phyloP scores from a whole-genome alignment of 1,140 invertebrate genomes.

The Meloidogyne chitwoodi region DNA sequence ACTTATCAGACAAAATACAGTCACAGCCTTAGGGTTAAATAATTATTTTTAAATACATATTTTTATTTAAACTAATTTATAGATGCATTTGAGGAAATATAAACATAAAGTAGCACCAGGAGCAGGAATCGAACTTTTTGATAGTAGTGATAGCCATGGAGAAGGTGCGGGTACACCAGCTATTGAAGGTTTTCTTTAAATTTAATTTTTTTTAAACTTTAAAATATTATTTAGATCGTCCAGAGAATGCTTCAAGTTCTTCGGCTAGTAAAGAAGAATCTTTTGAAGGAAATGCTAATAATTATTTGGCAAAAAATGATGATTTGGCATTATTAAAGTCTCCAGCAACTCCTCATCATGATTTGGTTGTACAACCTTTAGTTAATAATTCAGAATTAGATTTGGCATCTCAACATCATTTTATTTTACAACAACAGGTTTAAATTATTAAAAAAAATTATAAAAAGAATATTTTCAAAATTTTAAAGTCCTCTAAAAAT shows the following conservation, averaged over 20 bases:
- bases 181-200: background rate
- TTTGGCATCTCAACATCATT: background rate
- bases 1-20: constrained; percentile 97
- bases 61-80: background rate
- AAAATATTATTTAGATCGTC: background rate
- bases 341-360: background rate
- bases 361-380: background rate
- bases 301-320: background rate
- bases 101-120: constrained; percentile 77
- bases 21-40: constrained; percentile 83
- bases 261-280: constrained; percentile 16
- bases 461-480: background rate
- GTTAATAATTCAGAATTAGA: constrained; percentile 8
- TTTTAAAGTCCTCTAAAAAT: background rate
- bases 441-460: background rate
- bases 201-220: background rate
- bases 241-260: constrained; percentile 20
- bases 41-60: background rate
- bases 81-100: constrained; percentile 84
- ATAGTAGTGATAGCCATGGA: constrained; percentile 26
- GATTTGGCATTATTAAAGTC: background rate
- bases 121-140: constrained; percentile 68
- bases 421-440: constrained; percentile 20
- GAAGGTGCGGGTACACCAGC: constrained; percentile 20
- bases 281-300: background rate